Base-by-base conservation (phyloP, 2,888 invertebrate species). In the Auanema sp. region DNA sequence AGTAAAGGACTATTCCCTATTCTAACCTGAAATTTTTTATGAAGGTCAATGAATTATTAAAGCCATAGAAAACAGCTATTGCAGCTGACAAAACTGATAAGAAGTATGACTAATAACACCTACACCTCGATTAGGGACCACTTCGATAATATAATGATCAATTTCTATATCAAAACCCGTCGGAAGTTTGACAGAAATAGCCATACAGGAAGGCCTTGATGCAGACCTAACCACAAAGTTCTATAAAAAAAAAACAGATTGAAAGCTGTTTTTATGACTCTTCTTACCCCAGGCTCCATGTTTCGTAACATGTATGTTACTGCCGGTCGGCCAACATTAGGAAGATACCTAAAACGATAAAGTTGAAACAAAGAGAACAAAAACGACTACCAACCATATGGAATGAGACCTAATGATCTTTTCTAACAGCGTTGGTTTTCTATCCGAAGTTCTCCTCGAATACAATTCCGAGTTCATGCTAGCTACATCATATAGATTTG, bases 141-240 rank as follows among this genome's bases (percentile, higher is more conserved):
- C 90, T 85, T 93, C 93, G 76, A 96, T 92, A 80, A 96, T 89
- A 87, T 95, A 96, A 86, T 96, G 95, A 84, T 96, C 94, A 83
- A 94, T 92, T 85, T 92, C 92, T 10, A 92, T 91, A 1, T 92
- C 91, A 81, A 91, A 91, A 79, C 91, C 91, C 21, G 90, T 89
- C 16, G 70, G 68, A 44, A 80, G 54, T 63, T 93, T 90, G 53
- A 95, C 93, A 54, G 93, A 93, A 73, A 96, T 89, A 47, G 95
- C 95, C 92, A 94, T 93, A 59, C 94, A 93, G 79, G 92, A 91
- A 49, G 90, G 89, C 84, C 93, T 93, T 81, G 93, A 93, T 49
- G 94, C 94, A 83, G 93, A 92, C 53, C 95, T 89, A 44, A 96
- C 94, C 57, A 96, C 92, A 84, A 96, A 95, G 84, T 92, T 92